Evolutionary conservation across 2,888 invertebrate genomes (phyloP), one percentile per base, ranked within the genome.

Genomic region (Drosophila longiperda): DNA sequence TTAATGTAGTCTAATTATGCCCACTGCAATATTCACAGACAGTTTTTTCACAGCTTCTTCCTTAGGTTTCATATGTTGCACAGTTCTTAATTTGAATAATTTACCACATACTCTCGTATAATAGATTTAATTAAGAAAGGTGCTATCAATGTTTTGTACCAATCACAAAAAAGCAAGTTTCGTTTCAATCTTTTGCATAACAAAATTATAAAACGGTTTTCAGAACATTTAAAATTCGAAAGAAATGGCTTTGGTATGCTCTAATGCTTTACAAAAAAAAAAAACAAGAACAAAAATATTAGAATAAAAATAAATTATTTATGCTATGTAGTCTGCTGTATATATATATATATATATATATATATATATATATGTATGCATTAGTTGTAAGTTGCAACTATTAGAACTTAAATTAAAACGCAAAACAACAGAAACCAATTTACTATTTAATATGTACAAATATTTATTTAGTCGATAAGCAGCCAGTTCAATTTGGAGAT

Each of bases 211-310:
- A 48, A 64, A 75, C 40, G 82, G 89, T 84, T 85, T 85, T 87
- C 89, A 87, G 70, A 84, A 88, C 60, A 67, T 23, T 57, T 33
- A 80, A 70, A 33, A 74, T 71, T 75, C 72, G 70, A 80, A 91
- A 90, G 68, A 80, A 91, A 91, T 88, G 92, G 93, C 93, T 93
- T 93, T 93, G 93, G 93, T 93, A 93, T 93, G 92, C 92, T 92
- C 92, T 91, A 91, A 93, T 92, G 93, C 93, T 93, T 93, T 93
- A 93, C 92, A 91, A 85, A 66, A 29, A 68, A 60, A 11, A 71
- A 80, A 91, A 85, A 65, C 23, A 68, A 62, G 8, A 69, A 80
- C 54, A 66, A 65, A 66, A 49, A 54, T 40, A 50, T 33, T n/a
- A 53, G 57, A 50, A 17, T 52, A 52, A 53, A 48, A 69, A 7